These are phyloP conservation scores for Paraescarpia echinospica DNA, from an alignment of 1,140 invertebrate species.

Conservation along the genomic window DNA sequence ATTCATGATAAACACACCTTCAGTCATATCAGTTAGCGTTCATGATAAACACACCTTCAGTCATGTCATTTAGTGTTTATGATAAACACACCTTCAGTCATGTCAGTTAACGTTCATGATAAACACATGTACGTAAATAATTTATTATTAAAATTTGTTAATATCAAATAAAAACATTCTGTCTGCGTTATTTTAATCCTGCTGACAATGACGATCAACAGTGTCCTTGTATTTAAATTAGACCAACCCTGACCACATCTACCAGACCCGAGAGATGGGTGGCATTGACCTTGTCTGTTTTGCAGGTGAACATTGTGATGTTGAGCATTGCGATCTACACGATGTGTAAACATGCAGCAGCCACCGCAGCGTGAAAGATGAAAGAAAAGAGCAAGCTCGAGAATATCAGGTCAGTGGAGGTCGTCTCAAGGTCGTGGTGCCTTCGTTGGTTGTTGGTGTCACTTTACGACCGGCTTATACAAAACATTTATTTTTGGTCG, in stretches of 20 bases:
- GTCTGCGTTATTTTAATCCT: too few relatives aligned
- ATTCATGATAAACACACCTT: too few relatives aligned
- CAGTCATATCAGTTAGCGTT: too few relatives aligned
- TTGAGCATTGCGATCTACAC: slow-evolving; percentile 84
- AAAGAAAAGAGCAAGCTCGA: slow-evolving; percentile 78
- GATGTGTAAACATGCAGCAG: slow-evolving; percentile 80
- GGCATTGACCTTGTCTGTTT: background rate
- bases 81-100: too few relatives aligned
- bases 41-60: too few relatives aligned
- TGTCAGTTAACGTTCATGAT: too few relatives aligned
- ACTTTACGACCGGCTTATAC: too few relatives aligned
- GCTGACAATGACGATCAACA: background rate
- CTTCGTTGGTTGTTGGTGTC: background rate
- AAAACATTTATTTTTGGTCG: too few relatives aligned
- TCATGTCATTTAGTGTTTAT: too few relatives aligned
- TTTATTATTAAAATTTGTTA: too few relatives aligned
- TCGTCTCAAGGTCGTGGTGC: background rate
- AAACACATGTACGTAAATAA: too few relatives aligned
- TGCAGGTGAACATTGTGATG: slow-evolving; percentile 79
- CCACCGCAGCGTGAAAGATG: slow-evolving; percentile 70
- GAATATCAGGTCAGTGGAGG: slow-evolving; percentile 71
- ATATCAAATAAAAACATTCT: too few relatives aligned
- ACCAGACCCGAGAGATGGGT: background rate
- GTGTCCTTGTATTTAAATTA: background rate
- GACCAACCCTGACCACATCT: background rate